Evolutionary conservation across 2,888 invertebrate genomes (phyloP).

Genomic region (Miltochrista miniata): DNA sequence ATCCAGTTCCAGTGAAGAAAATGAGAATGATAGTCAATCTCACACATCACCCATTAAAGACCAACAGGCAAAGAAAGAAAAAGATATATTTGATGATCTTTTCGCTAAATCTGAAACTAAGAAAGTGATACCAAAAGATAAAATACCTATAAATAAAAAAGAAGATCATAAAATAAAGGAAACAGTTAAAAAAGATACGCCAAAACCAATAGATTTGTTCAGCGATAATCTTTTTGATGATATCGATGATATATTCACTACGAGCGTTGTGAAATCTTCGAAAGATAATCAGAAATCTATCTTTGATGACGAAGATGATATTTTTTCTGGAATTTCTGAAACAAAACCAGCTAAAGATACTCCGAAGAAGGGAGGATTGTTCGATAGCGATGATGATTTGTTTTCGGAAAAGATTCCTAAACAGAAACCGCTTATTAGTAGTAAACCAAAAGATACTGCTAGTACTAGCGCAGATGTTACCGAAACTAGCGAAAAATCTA

Average conservation of each 20-base stretch:
- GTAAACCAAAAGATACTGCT: not conserved
- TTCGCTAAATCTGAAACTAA: conserved; percentile 56
- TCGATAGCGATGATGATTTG: conserved; percentile 57
- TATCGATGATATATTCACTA: conserved; percentile 72
- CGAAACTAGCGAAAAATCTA: conserved; percentile 1
- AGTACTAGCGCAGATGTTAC: not conserved
- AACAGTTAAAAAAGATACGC: conserved; percentile 26
- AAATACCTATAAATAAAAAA: conserved; percentile 19
- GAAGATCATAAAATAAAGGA: conserved; percentile 21
- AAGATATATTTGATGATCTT: conserved; percentile 66
- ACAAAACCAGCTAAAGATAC: conserved; percentile 28
- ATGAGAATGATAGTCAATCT: conserved; percentile 31
- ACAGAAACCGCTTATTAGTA: conserved; percentile 10
- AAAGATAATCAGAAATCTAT: conserved; percentile 54
- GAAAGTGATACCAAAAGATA: conserved; percentile 23
- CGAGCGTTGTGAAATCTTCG: conserved; percentile 49
- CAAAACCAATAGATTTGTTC: conserved; percentile 59
- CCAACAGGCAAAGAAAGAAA: conserved; percentile 37
- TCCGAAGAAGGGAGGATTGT: conserved; percentile 37
- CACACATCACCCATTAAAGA: conserved; percentile 8
- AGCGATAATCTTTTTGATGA: conserved; percentile 75
- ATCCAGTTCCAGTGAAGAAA: conserved; percentile 56
- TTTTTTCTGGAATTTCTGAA: conserved; percentile 60
- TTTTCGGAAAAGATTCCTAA: conserved; percentile 29
- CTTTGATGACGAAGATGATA: conserved; percentile 66